Percentiles rank a stretch among this genome's conserved stretches.
These are phyloP conservation scores for Aphyosemion australe DNA, from an alignment of 2,113 vertebrate genomes.

Conservation along the genomic window DNA sequence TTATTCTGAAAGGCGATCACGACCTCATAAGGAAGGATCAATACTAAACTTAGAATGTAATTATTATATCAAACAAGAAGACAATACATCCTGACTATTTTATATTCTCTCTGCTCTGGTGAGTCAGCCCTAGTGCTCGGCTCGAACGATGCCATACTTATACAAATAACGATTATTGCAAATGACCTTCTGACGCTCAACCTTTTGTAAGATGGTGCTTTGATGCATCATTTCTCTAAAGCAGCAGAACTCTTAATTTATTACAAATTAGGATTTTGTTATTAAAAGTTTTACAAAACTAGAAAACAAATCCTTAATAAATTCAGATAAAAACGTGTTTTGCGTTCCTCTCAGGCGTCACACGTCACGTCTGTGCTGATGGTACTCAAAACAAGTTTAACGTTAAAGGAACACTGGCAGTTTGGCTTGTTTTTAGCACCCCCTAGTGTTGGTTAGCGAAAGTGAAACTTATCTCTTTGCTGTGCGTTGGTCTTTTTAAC, in stretches of 20 bases:
- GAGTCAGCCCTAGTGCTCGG: background rate
- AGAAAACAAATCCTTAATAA: background rate
- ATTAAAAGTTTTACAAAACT: background rate
- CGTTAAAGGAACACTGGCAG: too few species aligned
- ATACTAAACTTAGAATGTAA: background rate
- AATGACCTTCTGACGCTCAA: background rate
- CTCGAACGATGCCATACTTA: background rate
- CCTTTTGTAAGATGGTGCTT: background rate
- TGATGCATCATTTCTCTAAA: background rate
- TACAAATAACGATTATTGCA: background rate
- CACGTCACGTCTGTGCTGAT: too few species aligned
- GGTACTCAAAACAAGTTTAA: too few species aligned
- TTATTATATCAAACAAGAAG: background rate
- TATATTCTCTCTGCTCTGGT: background rate
- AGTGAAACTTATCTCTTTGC: too few species aligned
- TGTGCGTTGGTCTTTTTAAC: too few species aligned
- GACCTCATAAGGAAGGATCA: constrained; percentile 5
- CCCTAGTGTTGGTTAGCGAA: too few species aligned
- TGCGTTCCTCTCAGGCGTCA: background rate
- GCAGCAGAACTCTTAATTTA: background rate
- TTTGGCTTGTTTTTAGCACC: too few species aligned
- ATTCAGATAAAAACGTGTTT: background rate
- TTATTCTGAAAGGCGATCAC: constrained; percentile 6
- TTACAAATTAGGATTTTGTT: background rate
- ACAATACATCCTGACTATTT: background rate